A percentile compares a stretch with the other conserved stretches of the same genome.
These are phyloP conservation scores for Lacerta bilineata DNA, from an alignment of 2,797 vertebrate genomes.

Conservation along the genomic window DNA sequence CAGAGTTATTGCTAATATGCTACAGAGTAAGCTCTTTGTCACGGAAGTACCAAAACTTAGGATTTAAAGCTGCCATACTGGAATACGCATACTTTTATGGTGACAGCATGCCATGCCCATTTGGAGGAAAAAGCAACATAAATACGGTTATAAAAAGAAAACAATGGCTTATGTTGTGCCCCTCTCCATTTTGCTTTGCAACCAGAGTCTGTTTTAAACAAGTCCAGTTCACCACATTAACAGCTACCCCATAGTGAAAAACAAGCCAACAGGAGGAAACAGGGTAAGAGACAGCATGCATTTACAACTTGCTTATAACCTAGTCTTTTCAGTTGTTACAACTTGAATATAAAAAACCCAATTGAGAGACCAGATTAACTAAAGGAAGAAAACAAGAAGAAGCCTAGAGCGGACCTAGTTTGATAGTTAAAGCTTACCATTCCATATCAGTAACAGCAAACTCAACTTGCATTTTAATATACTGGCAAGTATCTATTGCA, in stretches of 20 bases:
- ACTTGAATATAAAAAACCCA: constrained; percentile 79
- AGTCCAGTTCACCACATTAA: constrained; percentile 88
- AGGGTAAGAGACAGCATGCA: constrained; percentile 72
- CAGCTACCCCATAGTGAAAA: constrained; percentile 68
- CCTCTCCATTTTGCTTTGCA: constrained; percentile 66
- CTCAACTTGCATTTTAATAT: constrained; percentile 69
- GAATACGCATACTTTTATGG: constrained; percentile 52
- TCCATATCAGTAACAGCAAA: constrained; percentile 73
- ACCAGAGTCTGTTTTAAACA: constrained; percentile 35
- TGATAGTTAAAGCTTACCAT: constrained; percentile 76
- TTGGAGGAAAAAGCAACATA: constrained; percentile 68
- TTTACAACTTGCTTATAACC: constrained; percentile 68
- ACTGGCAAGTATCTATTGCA: constrained; percentile 76
- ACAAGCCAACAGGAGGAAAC: constrained; percentile 57
- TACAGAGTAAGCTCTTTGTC: constrained; percentile 66
- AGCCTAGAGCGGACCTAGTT: constrained; percentile 78
- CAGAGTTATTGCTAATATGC: constrained; percentile 83
- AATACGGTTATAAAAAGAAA: constrained; percentile 54
- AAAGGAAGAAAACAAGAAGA: constrained; percentile 66
- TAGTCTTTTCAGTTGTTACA: constrained; percentile 76
- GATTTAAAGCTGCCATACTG: constrained; percentile 64
- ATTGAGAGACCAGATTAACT: constrained; percentile 79
- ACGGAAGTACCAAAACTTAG: constrained; percentile 52
- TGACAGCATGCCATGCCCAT: constrained; percentile 61
- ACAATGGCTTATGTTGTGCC: constrained; percentile 80